Conservation (phyloP, 2,888 invertebrate genomes). For the Caenorhabditis becei region DNA sequence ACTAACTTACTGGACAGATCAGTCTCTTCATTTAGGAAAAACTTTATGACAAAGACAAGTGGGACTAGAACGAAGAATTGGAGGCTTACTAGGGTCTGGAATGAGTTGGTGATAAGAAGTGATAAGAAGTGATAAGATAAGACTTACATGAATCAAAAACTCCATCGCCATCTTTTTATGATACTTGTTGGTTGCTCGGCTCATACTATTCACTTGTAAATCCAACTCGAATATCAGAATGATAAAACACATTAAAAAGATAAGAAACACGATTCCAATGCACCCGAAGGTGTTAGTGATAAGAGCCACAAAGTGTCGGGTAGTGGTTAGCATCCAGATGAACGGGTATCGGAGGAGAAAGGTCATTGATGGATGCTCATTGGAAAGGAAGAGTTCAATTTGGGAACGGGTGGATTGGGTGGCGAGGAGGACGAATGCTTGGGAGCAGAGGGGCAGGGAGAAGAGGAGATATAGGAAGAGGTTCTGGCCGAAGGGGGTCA, state of each 20-base stretch:
- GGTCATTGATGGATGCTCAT: constrained; percentile 13
- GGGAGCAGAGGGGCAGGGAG: background rate
- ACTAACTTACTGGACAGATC: constrained; percentile 14
- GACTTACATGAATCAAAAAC: constrained; percentile 14
- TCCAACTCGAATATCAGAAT: constrained; percentile 22
- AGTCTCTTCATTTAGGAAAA: constrained; percentile 9
- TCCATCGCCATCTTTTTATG: background rate
- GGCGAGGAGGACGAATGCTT: constrained; percentile 11
- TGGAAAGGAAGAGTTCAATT: background rate
- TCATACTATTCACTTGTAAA: constrained; percentile 32
- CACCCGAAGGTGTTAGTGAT: constrained; percentile 9
- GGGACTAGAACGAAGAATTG: constrained; percentile 19
- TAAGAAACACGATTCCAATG: constrained; percentile 24
- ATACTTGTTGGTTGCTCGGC: constrained; percentile 24
- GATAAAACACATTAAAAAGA: background rate
- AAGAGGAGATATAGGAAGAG: background rate
- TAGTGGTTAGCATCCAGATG: constrained; percentile 31
- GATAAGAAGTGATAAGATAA: no score
- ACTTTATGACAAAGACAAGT: constrained; percentile 11
- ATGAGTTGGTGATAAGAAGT: background rate
- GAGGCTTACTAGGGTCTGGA: constrained; percentile 15
- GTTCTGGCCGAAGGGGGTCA: constrained; percentile 3
- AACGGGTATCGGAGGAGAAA: constrained; percentile 20
- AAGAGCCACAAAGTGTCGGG: constrained; percentile 19
- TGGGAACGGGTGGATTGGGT: constrained; percentile 2